A percentile compares a stretch with the other conserved stretches of the same genome.
Evolutionary conservation across 2,113 vertebrate species (phyloP).

Genomic region (Antechinus flavipes): DNA sequence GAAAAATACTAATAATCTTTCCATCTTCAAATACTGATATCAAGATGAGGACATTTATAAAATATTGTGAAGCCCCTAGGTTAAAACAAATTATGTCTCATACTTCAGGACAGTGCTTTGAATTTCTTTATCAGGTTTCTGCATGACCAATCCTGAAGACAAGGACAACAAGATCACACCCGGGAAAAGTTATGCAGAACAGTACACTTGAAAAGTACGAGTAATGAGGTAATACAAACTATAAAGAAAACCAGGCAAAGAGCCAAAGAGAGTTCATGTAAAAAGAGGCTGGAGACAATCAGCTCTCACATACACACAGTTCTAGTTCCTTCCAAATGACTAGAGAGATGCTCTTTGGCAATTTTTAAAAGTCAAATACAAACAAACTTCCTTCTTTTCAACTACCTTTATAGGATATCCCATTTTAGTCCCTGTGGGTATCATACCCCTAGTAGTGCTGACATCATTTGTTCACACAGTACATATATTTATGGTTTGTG

Average conservation of each 20-base stretch:
- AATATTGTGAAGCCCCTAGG: not conserved
- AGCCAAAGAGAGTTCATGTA: conserved; percentile 52
- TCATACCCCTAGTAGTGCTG: not conserved
- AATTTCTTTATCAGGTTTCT: not conserved
- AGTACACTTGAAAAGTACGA: conserved; percentile 23
- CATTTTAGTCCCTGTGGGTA: not conserved
- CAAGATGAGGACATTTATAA: not conserved
- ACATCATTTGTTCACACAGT: not conserved
- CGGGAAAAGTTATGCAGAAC: not conserved
- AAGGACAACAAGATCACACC: conserved; percentile 15
- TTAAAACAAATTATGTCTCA: not conserved
- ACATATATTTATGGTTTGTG: conserved; percentile 18
- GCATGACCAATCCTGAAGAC: conserved; percentile 40
- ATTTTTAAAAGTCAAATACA: conserved; percentile 57
- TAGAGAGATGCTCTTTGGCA: conserved; percentile 46
- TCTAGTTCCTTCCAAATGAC: conserved; percentile 49
- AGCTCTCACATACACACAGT: not conserved
- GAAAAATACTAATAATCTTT: not conserved
- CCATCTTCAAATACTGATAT: not conserved
- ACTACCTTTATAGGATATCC: not conserved
- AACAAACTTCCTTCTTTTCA: conserved; percentile 45
- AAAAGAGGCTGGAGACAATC: conserved; percentile 31
- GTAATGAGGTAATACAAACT: conserved; percentile 47
- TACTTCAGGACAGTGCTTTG: not conserved
- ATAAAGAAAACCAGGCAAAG: conserved; percentile 59